Evolutionary conservation across 2,888 invertebrate species (phyloP), one percentile per base, ranked within the genome.

Genomic region (Nebria salina): DNA sequence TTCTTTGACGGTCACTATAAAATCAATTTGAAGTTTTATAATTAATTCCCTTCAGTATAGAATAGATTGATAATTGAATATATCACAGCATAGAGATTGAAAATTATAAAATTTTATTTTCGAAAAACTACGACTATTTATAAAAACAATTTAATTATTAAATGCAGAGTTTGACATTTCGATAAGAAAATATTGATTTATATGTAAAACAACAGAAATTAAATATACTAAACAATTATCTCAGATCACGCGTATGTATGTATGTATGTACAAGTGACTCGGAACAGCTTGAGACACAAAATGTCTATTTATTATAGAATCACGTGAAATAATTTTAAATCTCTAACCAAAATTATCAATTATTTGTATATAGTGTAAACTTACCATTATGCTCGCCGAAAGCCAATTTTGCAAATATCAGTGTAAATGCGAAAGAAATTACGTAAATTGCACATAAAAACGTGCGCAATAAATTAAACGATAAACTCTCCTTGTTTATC

Each of bases 381-480:
- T 78, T 74, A 79, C 79, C 74, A 66, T 43, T 54, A 74, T 74
- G 74, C 65, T 79, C 74, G 20, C 15, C 54, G 65, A 79, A 79
- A 13, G 79, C 13, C 41, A 43, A n/a, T 43, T 42, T 75, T 15
- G 79, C 79, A 68, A 68, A 79, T 9, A 79, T 75, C 26, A 79
- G 9, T 4, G 79, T 79, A 1, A 72, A 72, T 8, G 79, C 79
- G 42, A 79, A 79, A 5, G 79, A 66, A 74, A 74, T 74, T 7
- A 79, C 54, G 15, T 74, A 79, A n/a, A 74, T 65, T 6, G 73
- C 20, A 68, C 79, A 79, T 66, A 79, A 54, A 13, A 74, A 6
- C 34, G 34, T n/a, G 7, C 79, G 74, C 25, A 79, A n/a, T 20
- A 79, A 15, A 79, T 79, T 79, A 5, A 79, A 20, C 13, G 75